Evolutionary conservation across 2,888 invertebrate genomes (phyloP).

Genomic region (Chaetogeoica ovagalla): DNA sequence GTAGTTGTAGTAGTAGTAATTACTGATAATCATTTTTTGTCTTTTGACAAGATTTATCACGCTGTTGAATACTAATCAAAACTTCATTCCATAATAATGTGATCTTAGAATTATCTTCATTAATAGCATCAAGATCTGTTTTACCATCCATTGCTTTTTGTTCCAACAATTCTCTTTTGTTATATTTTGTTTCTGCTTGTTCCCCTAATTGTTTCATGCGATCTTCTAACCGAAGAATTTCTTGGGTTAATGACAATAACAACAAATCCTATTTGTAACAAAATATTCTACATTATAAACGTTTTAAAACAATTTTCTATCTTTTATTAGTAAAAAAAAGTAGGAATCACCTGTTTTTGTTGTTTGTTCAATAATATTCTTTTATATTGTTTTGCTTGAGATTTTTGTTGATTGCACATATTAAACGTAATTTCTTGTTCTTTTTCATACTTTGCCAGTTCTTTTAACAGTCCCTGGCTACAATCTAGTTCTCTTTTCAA

Average conservation of each 20-base stretch:
- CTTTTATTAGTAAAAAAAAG: neutral
- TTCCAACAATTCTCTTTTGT: slow-evolving; percentile 66
- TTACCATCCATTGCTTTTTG: slow-evolving; percentile 71
- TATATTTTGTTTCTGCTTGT: slow-evolving; percentile 69
- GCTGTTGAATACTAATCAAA: slow-evolving; percentile 69
- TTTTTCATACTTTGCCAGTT: slow-evolving; percentile 68
- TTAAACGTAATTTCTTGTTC: slow-evolving; percentile 68
- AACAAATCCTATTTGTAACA: slow-evolving; percentile 64
- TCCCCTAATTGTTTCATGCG: slow-evolving; percentile 68
- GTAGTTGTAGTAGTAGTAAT: slow-evolving; percentile 55
- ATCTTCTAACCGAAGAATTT: slow-evolving; percentile 72
- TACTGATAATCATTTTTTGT: slow-evolving; percentile 67
- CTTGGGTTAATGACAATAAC: slow-evolving; percentile 69
- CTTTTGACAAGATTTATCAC: slow-evolving; percentile 70
- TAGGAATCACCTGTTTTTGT: slow-evolving; percentile 54
- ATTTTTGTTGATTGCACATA: slow-evolving; percentile 68
- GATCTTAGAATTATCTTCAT: slow-evolving; percentile 71
- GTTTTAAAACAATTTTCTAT: neutral
- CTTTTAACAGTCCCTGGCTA: slow-evolving; percentile 64
- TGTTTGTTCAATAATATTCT: slow-evolving; percentile 65
- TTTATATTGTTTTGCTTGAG: slow-evolving; percentile 68
- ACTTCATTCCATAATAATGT: slow-evolving; percentile 76
- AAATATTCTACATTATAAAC: neutral
- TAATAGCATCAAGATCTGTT: slow-evolving; percentile 72
- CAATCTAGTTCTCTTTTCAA: slow-evolving; percentile 66